phyloP scores from a whole-genome alignment of 2,113 vertebrate species.

The Corythaixoides concolor region DNA sequence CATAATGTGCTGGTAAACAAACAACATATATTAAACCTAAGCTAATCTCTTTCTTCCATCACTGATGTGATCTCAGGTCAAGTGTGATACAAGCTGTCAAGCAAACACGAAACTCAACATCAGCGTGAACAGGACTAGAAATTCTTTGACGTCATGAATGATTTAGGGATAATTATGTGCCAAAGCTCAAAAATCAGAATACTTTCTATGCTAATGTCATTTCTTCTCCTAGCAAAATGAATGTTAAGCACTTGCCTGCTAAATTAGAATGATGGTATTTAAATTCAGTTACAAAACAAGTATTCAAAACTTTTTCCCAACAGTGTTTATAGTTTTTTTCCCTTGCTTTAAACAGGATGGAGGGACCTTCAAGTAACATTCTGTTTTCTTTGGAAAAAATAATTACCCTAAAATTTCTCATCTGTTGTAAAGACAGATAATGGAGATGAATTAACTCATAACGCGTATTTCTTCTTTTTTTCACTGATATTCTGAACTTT shows the following conservation, averaged over 20 bases:
- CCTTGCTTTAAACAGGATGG: neutral
- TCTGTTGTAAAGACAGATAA: neutral
- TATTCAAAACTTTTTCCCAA: neutral
- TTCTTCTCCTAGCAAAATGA: neutral
- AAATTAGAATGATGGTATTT: neutral
- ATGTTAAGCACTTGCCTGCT: neutral
- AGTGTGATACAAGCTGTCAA: neutral
- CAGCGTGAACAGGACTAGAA: neutral
- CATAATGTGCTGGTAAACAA: neutral
- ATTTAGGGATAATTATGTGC: conserved; percentile 29
- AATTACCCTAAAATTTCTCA: neutral
- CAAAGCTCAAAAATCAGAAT: conserved; percentile 2
- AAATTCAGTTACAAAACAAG: neutral
- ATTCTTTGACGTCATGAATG: neutral
- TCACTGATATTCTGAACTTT: neutral
- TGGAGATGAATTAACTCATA: neutral
- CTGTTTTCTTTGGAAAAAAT: neutral
- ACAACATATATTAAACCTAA: neutral
- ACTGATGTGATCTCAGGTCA: neutral
- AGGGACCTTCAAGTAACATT: neutral
- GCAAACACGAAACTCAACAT: neutral
- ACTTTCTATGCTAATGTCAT: neutral
- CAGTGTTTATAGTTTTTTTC: conserved; percentile 8
- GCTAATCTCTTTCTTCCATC: neutral
- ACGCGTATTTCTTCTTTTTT: neutral